These are phyloP conservation scores for Drosophila repleta DNA, from an alignment of 1,140 invertebrate genomes.

Conservation along the genomic window DNA sequence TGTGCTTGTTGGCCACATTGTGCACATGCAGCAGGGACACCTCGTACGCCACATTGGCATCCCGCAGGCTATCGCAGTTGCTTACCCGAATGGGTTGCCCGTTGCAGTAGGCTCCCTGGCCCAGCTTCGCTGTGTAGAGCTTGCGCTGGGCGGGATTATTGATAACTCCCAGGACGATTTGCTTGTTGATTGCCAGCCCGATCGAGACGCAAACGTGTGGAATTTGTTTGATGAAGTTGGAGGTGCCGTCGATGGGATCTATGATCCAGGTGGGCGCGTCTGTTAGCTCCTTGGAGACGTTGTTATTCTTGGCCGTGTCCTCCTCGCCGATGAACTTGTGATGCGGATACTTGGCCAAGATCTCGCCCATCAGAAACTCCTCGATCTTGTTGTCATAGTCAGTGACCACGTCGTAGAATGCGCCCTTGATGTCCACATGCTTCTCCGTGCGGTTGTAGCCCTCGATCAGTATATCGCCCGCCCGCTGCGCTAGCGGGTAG, in stretches of 20 bases:
- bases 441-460: conserved; percentile 84
- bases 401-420: conserved; percentile 92
- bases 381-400: conserved; percentile 93
- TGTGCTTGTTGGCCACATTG: conserved; percentile 73
- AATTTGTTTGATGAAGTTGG: conserved; percentile 89
- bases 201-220: conserved; percentile 88
- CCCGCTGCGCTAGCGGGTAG: conserved; percentile 79
- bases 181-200: conserved; percentile 88
- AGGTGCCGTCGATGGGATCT: conserved; percentile 91
- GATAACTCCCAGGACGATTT: conserved; percentile 88
- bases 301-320: conserved; percentile 86
- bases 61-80: conserved; percentile 51
- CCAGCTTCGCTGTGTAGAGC: conserved; percentile 88
- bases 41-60: conserved; percentile 82
- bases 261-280: conserved; percentile 95
- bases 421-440: conserved; percentile 86
- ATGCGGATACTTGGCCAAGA: conserved; percentile 88
- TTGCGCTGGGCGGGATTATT: conserved; percentile 91
- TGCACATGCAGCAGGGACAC: conserved; percentile 75
- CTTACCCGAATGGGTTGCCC: conserved; percentile 85
- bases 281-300: conserved; percentile 87
- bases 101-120: conserved; percentile 91
- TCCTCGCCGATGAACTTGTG: conserved; percentile 96
- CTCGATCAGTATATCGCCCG: conserved; percentile 82
- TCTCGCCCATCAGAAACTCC: conserved; percentile 88